These are phyloP conservation scores for Tryphoninae sp. DNA, from an alignment of 2,888 invertebrate genomes.

Conservation along the genomic window DNA sequence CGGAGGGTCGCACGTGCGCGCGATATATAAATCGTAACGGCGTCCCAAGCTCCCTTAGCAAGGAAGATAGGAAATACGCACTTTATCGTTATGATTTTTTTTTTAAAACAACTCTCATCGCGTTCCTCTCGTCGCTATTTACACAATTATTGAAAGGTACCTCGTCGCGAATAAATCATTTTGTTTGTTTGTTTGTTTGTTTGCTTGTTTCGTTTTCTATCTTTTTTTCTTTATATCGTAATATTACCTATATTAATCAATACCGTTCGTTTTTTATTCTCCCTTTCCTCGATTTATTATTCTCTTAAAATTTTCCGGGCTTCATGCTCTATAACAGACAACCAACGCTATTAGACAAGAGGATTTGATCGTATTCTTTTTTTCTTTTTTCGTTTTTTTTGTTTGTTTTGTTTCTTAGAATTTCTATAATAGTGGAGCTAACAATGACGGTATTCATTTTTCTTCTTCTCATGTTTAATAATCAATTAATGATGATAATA, in stretches of 20 bases:
- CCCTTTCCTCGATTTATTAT: slow-evolving; percentile 54
- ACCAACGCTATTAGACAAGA: slow-evolving; percentile 77
- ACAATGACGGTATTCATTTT: slow-evolving; percentile 70
- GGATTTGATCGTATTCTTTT: slow-evolving; percentile 66
- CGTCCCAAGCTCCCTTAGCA: slow-evolving; percentile 12
- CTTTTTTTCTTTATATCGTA: slow-evolving; percentile 20
- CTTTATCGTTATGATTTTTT: slow-evolving; percentile 21
- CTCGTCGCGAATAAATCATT: slow-evolving; percentile 10
- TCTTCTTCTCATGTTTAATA: slow-evolving; percentile 41
- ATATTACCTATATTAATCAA: slow-evolving; percentile 58
- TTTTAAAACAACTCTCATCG: slow-evolving; percentile 26
- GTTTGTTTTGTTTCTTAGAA: slow-evolving; percentile 61
- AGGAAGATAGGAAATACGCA: slow-evolving; percentile 37
- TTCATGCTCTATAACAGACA: slow-evolving; percentile 73
- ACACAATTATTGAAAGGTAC: slow-evolving; percentile 39
- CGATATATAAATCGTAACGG: slow-evolving; percentile 33
- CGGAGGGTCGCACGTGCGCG: slow-evolving; percentile 25
- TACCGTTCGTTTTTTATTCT: slow-evolving; percentile 59
- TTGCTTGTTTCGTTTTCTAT: neutral
- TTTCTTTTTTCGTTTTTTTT: slow-evolving; percentile 47
- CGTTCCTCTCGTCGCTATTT: slow-evolving; percentile 38
- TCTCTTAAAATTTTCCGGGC: slow-evolving; percentile 53
- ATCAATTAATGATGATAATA: slow-evolving; percentile 68
- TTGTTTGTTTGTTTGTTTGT: slow-evolving; percentile 17
- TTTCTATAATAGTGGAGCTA: slow-evolving; percentile 66